Percentiles rank a stretch among this genome's conserved stretches.
Conservation (phyloP, 1,140 invertebrate species). For the Anthonomus grandis region DNA sequence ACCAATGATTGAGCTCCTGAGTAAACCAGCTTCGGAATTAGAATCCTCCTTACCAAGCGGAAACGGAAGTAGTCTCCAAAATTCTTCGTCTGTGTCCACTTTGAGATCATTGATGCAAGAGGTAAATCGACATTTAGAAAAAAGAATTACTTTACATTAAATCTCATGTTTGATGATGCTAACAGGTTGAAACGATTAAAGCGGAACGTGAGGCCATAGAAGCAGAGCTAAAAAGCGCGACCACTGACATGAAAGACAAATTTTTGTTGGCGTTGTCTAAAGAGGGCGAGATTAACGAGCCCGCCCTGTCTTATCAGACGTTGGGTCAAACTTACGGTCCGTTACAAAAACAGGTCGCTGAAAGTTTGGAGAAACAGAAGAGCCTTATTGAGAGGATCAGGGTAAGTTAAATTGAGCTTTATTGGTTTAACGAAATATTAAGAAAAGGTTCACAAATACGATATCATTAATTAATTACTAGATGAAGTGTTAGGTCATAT, state of each 20-base stretch:
- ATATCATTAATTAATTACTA: too few relatives aligned
- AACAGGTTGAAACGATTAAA: conserved; percentile 81
- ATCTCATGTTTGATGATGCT: neutral
- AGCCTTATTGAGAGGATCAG: conserved; percentile 73
- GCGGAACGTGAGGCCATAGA: conserved; percentile 87
- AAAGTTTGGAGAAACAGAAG: conserved; percentile 78
- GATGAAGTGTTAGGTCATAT: neutral
- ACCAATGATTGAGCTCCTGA: conserved; percentile 78
- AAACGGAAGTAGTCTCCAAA: conserved; percentile 52
- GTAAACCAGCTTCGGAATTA: conserved; percentile 66
- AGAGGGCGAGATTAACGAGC: conserved; percentile 87
- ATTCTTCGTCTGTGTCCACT: conserved; percentile 60
- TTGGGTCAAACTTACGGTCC: conserved; percentile 78
- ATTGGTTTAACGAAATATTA: conserved; percentile 3
- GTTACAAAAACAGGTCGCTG: conserved; percentile 75
- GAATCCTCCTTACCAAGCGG: conserved; percentile 60
- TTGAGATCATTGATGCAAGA: conserved; percentile 80
- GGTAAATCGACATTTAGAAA: conserved; percentile 47
- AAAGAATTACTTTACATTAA: neutral
- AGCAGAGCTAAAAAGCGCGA: conserved; percentile 78
- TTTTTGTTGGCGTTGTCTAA: conserved; percentile 78
- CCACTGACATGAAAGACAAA: conserved; percentile 79
- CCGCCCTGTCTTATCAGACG: conserved; percentile 69
- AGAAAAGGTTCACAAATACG: too few relatives aligned
- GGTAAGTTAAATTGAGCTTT: conserved; percentile 50